Conservation (phyloP, 2,113 vertebrate species). For the Saccopteryx bilineata region DNA sequence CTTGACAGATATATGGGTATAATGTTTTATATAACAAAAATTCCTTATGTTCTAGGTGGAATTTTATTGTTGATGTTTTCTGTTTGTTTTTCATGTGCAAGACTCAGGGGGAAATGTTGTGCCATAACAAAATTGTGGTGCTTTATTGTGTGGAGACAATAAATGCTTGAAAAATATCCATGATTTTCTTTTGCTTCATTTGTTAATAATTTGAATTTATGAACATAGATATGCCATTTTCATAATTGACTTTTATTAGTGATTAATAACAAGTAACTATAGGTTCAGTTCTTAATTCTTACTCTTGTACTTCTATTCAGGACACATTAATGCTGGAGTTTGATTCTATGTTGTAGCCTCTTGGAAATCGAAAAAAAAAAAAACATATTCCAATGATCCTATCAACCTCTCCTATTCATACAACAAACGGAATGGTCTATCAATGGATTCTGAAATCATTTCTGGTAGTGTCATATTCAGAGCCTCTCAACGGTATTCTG, state of each 20-base stretch:
- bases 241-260: neutral
- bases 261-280: slow-evolving; percentile 29
- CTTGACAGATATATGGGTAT: neutral
- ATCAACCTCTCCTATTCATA: neutral
- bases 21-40: slow-evolving; percentile 43
- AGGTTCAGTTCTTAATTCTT: slow-evolving; percentile 22
- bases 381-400: neutral
- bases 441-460: neutral
- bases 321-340: neutral
- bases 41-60: neutral
- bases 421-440: neutral
- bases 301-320: neutral
- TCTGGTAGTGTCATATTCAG: neutral
- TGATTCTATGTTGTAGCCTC: neutral
- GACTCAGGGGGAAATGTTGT: neutral
- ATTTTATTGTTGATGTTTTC: neutral
- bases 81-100: neutral
- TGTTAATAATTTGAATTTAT: slow-evolving; percentile 40
- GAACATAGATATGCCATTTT: neutral
- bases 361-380: slow-evolving; percentile 38
- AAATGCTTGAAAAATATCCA: slow-evolving; percentile 14
- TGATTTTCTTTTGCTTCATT: neutral
- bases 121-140: slow-evolving; percentile 6
- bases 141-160: neutral
- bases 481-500: neutral